Conservation (phyloP, 2,113 vertebrate genomes). For the Erpornis zantholeuca region DNA sequence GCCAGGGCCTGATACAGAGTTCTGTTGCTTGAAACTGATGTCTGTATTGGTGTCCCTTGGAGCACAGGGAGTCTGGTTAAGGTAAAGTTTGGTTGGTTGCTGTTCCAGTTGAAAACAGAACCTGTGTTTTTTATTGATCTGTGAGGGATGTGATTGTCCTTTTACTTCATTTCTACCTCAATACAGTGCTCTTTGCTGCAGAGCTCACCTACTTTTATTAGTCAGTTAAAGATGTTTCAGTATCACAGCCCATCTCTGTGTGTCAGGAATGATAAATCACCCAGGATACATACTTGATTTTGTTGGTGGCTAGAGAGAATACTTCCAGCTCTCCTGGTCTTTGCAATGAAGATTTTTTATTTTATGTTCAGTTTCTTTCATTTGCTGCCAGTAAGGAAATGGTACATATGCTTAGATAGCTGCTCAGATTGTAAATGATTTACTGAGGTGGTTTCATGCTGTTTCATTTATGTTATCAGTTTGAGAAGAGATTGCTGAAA, state of each 20-base stretch:
- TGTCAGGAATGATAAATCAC: conserved; percentile 6
- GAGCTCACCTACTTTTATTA: not conserved
- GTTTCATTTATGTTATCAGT: conserved; percentile 8
- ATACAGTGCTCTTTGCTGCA: not conserved
- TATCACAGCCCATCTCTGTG: not conserved
- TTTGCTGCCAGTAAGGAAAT: conserved; percentile 20
- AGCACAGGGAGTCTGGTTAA: not conserved
- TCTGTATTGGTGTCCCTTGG: not conserved
- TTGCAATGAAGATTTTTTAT: conserved; percentile 8
- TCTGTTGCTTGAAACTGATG: not conserved
- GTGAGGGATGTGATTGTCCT: not conserved
- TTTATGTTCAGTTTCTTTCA: conserved; percentile 27
- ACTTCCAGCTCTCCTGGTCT: not conserved
- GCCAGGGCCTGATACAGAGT: not conserved
- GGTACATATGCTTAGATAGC: not conserved
- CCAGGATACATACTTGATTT: not conserved
- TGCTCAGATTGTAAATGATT: conserved; percentile 23
- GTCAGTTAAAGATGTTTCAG: not conserved
- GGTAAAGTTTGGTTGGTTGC: not conserved
- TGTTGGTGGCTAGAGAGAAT: not conserved
- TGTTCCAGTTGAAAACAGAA: not conserved
- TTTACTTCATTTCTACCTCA: not conserved
- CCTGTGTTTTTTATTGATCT: not conserved
- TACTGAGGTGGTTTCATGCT: conserved; percentile 6
- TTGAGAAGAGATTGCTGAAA: conserved; percentile 6